phyloP scores from a whole-genome alignment of 2,797 vertebrate genomes.

The Propithecus perrieri region DNA sequence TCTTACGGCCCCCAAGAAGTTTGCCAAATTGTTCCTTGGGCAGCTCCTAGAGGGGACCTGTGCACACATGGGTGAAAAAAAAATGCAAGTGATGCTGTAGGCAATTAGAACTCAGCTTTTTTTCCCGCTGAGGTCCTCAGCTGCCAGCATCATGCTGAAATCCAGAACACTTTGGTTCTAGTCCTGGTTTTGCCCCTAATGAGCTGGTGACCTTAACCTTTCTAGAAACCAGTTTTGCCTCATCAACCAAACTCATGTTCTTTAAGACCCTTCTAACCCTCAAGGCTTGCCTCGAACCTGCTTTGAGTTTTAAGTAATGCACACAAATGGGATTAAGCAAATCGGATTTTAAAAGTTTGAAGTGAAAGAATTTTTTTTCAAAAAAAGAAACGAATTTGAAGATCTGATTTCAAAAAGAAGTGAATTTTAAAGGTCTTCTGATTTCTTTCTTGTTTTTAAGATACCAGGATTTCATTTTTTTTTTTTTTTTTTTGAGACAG shows the following conservation, averaged over 20 bases:
- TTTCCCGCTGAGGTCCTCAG: background rate
- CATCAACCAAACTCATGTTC: background rate
- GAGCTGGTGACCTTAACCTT: background rate
- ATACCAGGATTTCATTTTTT: background rate
- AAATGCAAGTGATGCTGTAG: background rate
- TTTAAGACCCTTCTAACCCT: background rate
- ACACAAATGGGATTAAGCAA: background rate
- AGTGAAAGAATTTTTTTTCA: background rate
- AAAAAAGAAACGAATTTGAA: background rate
- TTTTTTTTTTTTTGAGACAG: background rate
- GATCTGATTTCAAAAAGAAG: background rate
- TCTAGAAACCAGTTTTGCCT: background rate
- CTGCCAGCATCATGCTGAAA: background rate
- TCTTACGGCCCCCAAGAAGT: background rate
- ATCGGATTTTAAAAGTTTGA: background rate
- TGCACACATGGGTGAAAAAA: background rate
- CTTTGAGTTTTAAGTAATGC: constrained; percentile 3
- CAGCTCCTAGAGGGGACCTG: background rate
- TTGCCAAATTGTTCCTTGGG: background rate
- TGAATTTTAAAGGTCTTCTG: background rate
- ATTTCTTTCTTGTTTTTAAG: background rate
- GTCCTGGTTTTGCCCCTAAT: background rate
- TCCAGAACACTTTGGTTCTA: background rate
- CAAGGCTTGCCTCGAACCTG: background rate
- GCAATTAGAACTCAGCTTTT: background rate